A percentile compares a stretch with the other conserved stretches of the same genome.
Evolutionary conservation across 2,888 invertebrate species (phyloP).

Genomic region (Polydrusus pterygomalis): DNA sequence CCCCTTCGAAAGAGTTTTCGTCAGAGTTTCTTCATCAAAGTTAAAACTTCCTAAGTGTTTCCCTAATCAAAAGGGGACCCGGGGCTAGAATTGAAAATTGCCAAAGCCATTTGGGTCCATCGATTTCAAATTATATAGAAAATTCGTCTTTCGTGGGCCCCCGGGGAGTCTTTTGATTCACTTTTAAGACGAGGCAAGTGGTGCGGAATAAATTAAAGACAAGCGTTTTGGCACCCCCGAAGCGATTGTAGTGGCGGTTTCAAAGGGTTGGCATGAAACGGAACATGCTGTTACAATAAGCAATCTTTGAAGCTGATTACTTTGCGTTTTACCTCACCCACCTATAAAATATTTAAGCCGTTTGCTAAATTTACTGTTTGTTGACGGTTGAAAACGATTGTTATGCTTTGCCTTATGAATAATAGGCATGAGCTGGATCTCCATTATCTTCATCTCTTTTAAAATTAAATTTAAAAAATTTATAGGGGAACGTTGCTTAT

Average conservation of each 20-base stretch:
- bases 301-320: background rate
- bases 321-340: too few species aligned
- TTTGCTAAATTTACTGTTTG: too few species aligned
- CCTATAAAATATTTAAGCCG: too few species aligned
- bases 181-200: constrained; percentile 33
- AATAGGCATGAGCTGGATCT: too few species aligned
- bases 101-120: constrained; percentile 47
- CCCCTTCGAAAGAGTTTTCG: constrained; percentile 30
- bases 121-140: constrained; percentile 50
- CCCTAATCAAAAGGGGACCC: constrained; percentile 42
- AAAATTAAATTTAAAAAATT: too few species aligned
- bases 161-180: constrained; percentile 29
- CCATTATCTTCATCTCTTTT: too few species aligned
- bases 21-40: constrained; percentile 45
- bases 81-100: constrained; percentile 52
- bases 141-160: constrained; percentile 34
- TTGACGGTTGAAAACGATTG: background rate
- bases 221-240: constrained; percentile 19
- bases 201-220: constrained; percentile 37
- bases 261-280: background rate
- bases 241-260: constrained; percentile 16
- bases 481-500: too few species aligned
- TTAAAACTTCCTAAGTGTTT: constrained; percentile 42
- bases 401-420: background rate
- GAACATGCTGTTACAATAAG: constrained; percentile 9